Base-by-base conservation (phyloP, 2,113 vertebrate genomes). In the Genyomyrus donnyi region DNA sequence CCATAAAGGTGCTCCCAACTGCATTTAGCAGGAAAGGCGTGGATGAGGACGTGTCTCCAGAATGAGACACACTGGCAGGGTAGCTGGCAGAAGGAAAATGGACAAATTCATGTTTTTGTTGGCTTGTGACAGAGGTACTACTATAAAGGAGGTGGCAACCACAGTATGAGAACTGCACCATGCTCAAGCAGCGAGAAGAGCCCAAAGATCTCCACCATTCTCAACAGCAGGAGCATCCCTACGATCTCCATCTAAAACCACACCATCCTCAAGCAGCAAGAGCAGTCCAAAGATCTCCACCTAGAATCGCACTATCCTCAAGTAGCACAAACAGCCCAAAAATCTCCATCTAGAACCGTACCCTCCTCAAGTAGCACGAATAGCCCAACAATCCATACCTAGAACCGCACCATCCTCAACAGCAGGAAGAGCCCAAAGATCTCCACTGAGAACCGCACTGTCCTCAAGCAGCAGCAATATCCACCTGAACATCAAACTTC, bases 51-150 rank as follows among this genome's bases (percentile, higher is more conserved):
- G 89, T 89, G 89, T 90, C 91, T 91, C 92, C 91, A 45, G 88
- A 90, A 92, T 91, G 87, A 89, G 24, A 86, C 48, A 86, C 6
- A 27, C 45, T 90, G 80, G 89, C 92, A 91, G 90, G 88, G 91
- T 90, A 88, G 49, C 87, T 92, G 90, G 94, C 91, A 91, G 70
- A 90, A 93, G 88, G 89, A 87, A 94, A 93, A 93, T 90, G 90
- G 89, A 91, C 92, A 92, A 92, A 94, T 92, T 93, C 91, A 91
- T 95, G 94, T 94, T 95, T 95, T 93, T 89, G 89, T 93, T 96
- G 95, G 95, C 94, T 88, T 62, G 42, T 85, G 52, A 56, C 88
- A 50, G 91, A 93, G 93, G 90, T 94, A 92, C 92, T 92, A 89
- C 93, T 93, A 92, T 91, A 93, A 93, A 91, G 89, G 90, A 62